phyloP scores from a whole-genome alignment of 30 jellyfish, hydroid and myxozoan species.

The Euphysa ruthae region DNA sequence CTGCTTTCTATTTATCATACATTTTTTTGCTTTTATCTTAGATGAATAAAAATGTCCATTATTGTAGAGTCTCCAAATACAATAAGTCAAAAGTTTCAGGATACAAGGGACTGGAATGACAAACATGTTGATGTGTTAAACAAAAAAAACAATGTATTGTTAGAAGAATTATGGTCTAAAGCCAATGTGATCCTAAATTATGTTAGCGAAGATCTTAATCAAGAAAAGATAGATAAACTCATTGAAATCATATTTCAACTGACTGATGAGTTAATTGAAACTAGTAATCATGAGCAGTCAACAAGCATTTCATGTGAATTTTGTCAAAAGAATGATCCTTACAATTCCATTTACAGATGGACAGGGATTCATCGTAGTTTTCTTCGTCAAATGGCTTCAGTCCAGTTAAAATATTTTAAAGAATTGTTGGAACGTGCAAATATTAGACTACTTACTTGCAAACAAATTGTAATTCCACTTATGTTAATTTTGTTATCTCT shows the following conservation, averaged over 20 bases:
- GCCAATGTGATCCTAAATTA: neutral
- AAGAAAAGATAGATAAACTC: neutral
- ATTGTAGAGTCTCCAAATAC: too few species aligned
- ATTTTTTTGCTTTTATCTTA: too few species aligned
- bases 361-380: conserved; percentile 49
- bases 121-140: too few species aligned
- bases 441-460: conserved; percentile 31
- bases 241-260: neutral
- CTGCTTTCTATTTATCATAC: too few species aligned
- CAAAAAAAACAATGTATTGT: too few species aligned
- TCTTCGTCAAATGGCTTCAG: conserved; percentile 54
- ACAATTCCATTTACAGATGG: conserved; percentile 62
- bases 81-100: too few species aligned
- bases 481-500: conserved; percentile 52
- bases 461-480: conserved; percentile 47
- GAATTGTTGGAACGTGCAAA: conserved; percentile 38
- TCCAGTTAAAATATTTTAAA: conserved; percentile 21
- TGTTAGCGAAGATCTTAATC: neutral
- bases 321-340: conserved; percentile 20
- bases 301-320: conserved; percentile 7
- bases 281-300: neutral
- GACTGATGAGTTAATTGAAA: neutral
- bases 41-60: too few species aligned
- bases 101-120: too few species aligned
- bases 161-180: conserved; percentile 8